Percentiles rank a stretch among this genome's conserved stretches.
These are phyloP conservation scores for Nephila pilipes DNA, from an alignment of 1,140 invertebrate genomes.

Conservation along the genomic window DNA sequence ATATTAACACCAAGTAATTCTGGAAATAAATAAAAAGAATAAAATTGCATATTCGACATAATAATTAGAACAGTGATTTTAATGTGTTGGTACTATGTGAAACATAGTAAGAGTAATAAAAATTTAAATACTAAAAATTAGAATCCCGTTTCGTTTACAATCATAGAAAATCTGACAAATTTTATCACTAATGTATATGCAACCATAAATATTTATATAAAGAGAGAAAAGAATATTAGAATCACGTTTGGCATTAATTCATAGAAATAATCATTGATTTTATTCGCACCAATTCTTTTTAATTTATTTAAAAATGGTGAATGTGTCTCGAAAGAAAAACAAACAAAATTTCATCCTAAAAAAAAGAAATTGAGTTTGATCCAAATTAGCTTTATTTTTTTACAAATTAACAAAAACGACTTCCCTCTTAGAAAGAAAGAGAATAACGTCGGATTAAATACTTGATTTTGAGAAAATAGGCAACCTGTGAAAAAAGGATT, in stretches of 20 bases:
- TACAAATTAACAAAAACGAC: not conserved
- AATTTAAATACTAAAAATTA: too few relatives aligned
- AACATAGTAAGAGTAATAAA: too few relatives aligned
- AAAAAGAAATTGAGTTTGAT: not conserved
- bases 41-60: too few relatives aligned
- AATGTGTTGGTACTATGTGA: too few relatives aligned
- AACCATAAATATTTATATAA: too few relatives aligned
- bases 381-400: not conserved
- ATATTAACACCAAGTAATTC: too few relatives aligned
- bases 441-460: slow-evolving; percentile 10
- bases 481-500: not conserved
- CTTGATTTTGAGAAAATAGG: slow-evolving; percentile 3
- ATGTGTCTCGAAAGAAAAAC: not conserved
- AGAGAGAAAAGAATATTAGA: too few relatives aligned
- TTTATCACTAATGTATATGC: too few relatives aligned
- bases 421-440: not conserved
- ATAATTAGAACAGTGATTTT: too few relatives aligned
- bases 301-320: not conserved
- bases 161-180: not conserved
- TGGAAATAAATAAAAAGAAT: too few relatives aligned
- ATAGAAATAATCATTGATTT: not conserved
- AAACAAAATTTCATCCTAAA: not conserved
- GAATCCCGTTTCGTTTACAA: not conserved
- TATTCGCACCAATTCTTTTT: not conserved
- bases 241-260: not conserved